Conservation (phyloP, 2,113 vertebrate species). For the Lepidothrix coronata region DNA sequence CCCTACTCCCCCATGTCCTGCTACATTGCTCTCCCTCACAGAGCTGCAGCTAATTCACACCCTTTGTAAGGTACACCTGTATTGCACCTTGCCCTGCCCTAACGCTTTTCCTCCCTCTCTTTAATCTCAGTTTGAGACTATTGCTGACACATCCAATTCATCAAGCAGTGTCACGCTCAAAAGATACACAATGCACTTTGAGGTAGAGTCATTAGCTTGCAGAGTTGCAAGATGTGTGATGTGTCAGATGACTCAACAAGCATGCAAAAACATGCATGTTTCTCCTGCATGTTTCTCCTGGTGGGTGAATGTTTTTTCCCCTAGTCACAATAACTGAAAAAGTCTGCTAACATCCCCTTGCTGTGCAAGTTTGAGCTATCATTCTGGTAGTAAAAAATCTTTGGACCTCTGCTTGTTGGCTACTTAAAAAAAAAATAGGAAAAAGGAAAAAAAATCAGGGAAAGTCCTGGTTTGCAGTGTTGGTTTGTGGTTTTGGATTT, state of each 20-base stretch:
- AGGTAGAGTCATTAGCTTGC: slow-evolving; percentile 79
- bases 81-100: background rate
- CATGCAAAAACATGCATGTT: background rate
- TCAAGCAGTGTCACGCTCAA: slow-evolving; percentile 91
- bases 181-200: slow-evolving; percentile 86
- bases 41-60: background rate
- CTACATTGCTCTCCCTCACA: background rate
- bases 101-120: slow-evolving; percentile 28
- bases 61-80: background rate
- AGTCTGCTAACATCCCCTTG: background rate
- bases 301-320: background rate
- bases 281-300: background rate
- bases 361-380: background rate
- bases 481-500: background rate
- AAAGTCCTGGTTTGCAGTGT: fast-evolving
- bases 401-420: background rate
- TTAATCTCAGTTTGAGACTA: slow-evolving; percentile 87
- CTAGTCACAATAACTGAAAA: background rate
- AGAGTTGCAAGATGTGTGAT: background rate
- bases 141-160: slow-evolving; percentile 85
- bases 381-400: background rate
- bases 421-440: background rate
- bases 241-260: background rate
- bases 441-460: background rate
- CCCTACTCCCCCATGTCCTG: background rate